A percentile compares a stretch with the other conserved stretches of the same genome.
These are phyloP conservation scores for Porphyrio hochstetteri DNA, from an alignment of 2,113 vertebrate genomes.

Conservation along the genomic window DNA sequence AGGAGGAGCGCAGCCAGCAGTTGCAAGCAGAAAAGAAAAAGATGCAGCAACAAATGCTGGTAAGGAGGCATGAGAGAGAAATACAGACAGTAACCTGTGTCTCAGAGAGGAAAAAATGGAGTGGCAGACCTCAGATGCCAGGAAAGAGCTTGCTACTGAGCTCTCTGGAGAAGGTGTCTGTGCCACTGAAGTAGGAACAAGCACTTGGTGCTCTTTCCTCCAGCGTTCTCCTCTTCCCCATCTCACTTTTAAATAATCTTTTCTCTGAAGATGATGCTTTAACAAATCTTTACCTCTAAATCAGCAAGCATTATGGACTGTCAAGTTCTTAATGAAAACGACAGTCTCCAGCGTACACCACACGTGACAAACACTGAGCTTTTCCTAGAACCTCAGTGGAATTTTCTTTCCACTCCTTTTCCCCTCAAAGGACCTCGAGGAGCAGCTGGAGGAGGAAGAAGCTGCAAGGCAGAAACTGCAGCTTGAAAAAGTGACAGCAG, in stretches of 20 bases:
- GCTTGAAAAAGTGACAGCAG: conserved; percentile 87
- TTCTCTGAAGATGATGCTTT: neutral
- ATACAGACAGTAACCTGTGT: neutral
- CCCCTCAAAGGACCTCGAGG: conserved; percentile 83
- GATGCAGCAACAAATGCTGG: conserved; percentile 92
- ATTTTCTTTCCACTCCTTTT: neutral
- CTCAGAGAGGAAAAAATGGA: neutral
- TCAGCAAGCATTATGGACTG: neutral
- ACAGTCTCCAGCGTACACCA: no score
- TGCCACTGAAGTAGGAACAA: neutral
- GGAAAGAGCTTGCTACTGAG: neutral
- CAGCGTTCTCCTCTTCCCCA: neutral
- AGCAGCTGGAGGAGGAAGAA: conserved; percentile 87
- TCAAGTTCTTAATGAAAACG: neutral
- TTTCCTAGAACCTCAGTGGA: neutral
- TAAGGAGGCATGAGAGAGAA: conserved; percentile 34
- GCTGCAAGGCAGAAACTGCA: conserved; percentile 89
- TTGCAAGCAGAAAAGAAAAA: conserved; percentile 90
- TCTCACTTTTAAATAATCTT: neutral
- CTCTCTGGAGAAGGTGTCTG: neutral
- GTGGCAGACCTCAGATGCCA: neutral
- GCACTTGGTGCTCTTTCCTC: neutral
- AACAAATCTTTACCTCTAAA: neutral
- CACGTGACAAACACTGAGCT: neutral
- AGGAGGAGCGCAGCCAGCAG: conserved; percentile 84